Percentiles rank a stretch among this genome's conserved stretches.
phyloP scores from a whole-genome alignment of 2,797 vertebrate species.

The Poecilia picta region DNA sequence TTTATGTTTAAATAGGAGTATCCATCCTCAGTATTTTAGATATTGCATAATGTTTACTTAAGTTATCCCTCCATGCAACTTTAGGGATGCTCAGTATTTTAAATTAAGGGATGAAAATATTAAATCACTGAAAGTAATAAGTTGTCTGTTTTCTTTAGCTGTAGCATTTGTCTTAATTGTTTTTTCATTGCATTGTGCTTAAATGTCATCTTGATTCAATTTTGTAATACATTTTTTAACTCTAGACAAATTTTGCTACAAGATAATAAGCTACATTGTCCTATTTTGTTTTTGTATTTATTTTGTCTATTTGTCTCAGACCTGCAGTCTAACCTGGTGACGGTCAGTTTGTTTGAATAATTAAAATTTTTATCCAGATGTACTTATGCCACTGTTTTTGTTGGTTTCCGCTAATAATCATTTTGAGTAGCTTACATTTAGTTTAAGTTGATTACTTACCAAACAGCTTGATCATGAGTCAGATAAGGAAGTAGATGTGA shows the following conservation, averaged over 20 bases:
- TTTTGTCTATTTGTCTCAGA: neutral
- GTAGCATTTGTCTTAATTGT: too few relatives aligned
- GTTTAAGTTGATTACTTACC: neutral
- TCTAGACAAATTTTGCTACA: neutral
- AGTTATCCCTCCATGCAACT: neutral
- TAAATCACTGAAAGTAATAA: neutral
- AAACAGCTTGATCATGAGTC: constrained; percentile 11
- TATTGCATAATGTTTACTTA: neutral
- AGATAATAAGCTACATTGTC: neutral
- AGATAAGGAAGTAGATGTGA: constrained; percentile 10
- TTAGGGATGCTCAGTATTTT: neutral
- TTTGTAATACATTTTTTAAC: neutral
- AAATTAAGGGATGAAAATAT: neutral
- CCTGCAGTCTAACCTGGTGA: neutral
- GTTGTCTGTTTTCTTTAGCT: neutral
- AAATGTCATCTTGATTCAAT: neutral
- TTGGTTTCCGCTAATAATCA: neutral
- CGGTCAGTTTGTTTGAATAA: neutral
- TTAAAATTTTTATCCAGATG: neutral
- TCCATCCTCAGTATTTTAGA: neutral
- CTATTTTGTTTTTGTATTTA: neutral
- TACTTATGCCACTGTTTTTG: neutral
- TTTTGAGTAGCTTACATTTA: neutral
- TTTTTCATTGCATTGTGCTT: neutral
- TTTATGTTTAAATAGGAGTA: neutral